These are phyloP conservation scores for Phthorimaea operculella DNA, from an alignment of 1,140 invertebrate genomes.

Conservation along the genomic window DNA sequence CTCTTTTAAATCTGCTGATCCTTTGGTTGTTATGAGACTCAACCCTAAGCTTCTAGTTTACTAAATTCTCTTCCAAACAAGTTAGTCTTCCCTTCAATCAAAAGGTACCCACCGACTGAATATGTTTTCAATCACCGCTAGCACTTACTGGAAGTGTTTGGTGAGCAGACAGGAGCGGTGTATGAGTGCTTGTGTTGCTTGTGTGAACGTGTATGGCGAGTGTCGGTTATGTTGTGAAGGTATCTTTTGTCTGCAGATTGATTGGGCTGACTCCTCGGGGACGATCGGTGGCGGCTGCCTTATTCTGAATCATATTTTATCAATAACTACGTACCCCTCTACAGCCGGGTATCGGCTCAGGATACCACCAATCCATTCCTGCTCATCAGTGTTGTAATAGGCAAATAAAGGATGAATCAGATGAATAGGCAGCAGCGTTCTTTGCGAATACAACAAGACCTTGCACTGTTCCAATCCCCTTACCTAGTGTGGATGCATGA, in stretches of 20 bases:
- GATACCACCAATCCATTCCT: too few species aligned
- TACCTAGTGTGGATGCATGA: too few species aligned
- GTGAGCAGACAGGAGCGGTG: background rate
- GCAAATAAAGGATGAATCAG: background rate
- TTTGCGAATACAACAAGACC: too few species aligned
- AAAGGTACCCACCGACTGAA: background rate
- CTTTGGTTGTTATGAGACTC: too few species aligned
- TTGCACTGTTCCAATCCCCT: too few species aligned
- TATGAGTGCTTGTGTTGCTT: background rate
- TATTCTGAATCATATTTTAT: background rate
- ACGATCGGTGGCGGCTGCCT: background rate
- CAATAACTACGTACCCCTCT: too few species aligned
- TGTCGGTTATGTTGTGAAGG: background rate
- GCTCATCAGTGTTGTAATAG: too few species aligned
- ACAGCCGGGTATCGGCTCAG: too few species aligned
- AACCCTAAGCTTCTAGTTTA: too few species aligned
- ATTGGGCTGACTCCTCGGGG: conserved; percentile 1
- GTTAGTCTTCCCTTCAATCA: background rate
- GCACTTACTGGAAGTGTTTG: background rate
- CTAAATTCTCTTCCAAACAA: background rate
- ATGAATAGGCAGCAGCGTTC: too few species aligned
- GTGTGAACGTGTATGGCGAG: background rate
- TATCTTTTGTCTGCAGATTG: background rate
- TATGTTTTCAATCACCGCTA: background rate
- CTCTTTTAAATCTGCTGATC: too few species aligned